Base-by-base conservation (phyloP, 2,797 vertebrate species). In the Diplodus puntazzo region DNA sequence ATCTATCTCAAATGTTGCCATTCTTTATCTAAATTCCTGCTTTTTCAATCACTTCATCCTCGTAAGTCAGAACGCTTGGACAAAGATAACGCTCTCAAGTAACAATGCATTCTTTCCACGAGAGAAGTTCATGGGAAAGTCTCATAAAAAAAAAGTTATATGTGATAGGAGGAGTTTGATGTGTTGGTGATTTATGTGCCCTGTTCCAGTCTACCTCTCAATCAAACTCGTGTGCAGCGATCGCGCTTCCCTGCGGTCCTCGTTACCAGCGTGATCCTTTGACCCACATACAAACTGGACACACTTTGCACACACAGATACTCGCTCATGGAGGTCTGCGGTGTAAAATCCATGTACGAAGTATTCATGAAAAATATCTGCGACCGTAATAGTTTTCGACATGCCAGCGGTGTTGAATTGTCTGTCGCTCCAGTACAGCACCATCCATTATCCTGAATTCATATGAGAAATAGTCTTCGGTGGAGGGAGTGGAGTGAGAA, bases 231-330 rank as follows among this genome's bases (percentile, higher is more conserved):
- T 77, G 72, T 72, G 58, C 55, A 80, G 45, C 46, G 30, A 86
- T 66, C 78, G 53, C 73, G 34, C 69, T 34, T 83, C 82, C 79
- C 83, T 21, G 34, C 76, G 71, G 79, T 83, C 50, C 69, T 92
- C 72, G 66, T 93, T 93, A 90, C 85, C 82, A 77, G 58, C 61
- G 21, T 78, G 81, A 85, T 85, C 80, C 73, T 49, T 17, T 89
- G 90, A 89, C 88, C 87, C 71, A 67, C 77, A 82, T 78, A 42
- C 46, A 63, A 61, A 74, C 64, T 49, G 80, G 68, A 90, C 71
- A 45, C 60, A 79, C 77, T 39, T 13, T 39, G 18, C 53, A 16
- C 46, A 61, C 16, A 67, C 42, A 64, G 48, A 54, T 1, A 57
- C 42, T 45, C 34, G 1, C 20, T 69, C 66, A 55, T 3, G 48